A percentile compares a stretch with the other conserved stretches of the same genome.
Conservation (phyloP, 1,140 invertebrate genomes). For the Zaprionus kolodkinae region DNA sequence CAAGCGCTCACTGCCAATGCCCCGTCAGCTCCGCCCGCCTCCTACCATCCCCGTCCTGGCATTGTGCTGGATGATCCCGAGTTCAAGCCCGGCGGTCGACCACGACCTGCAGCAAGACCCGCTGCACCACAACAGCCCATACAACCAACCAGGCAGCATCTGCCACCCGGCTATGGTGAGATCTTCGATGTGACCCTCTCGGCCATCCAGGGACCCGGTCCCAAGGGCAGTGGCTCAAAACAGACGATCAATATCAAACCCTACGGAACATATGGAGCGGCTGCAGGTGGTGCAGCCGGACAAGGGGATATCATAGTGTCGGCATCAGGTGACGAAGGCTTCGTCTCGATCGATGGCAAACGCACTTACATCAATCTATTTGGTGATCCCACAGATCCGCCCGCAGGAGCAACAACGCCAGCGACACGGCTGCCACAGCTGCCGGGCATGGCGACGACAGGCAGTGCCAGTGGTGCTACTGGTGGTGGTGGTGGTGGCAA, state of each 20-base stretch:
- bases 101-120: constrained; percentile 69
- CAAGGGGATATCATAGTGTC: constrained; percentile 90
- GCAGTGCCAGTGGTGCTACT: constrained; percentile 21
- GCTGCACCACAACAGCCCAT: constrained; percentile 81
- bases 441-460: constrained; percentile 41
- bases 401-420: constrained; percentile 59
- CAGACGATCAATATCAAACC: constrained; percentile 84
- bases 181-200: constrained; percentile 95
- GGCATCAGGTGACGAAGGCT: constrained; percentile 91
- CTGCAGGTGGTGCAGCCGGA: constrained; percentile 12
- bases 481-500: constrained; percentile 4
- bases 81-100: constrained; percentile 88
- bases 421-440: constrained; percentile 72
- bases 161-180: constrained; percentile 88
- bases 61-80: constrained; percentile 93
- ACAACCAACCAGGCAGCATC: constrained; percentile 75
- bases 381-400: constrained; percentile 86
- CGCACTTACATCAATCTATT: constrained; percentile 94
- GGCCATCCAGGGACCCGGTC: constrained; percentile 92
- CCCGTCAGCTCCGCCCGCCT: constrained; percentile 55
- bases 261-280: constrained; percentile 65
- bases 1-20: constrained; percentile 41
- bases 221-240: constrained; percentile 84
- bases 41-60: constrained; percentile 90
- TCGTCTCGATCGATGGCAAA: constrained; percentile 96